Evolutionary conservation across 2,797 vertebrate species (phyloP).

Genomic region (Siniperca obscura): DNA sequence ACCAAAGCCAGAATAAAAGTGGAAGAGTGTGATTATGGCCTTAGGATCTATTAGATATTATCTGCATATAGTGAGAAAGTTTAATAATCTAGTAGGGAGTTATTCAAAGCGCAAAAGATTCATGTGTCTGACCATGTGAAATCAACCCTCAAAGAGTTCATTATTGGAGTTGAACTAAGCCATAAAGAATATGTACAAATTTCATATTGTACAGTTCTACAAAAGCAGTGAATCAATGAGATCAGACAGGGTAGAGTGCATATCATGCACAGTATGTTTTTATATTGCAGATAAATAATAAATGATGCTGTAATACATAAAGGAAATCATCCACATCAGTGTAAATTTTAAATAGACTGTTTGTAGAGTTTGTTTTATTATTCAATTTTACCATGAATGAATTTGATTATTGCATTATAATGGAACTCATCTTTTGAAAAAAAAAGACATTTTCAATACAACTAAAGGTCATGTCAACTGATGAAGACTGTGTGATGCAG

Average conservation of each 20-base stretch:
- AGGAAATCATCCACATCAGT: background rate
- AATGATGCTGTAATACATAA: background rate
- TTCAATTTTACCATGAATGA: background rate
- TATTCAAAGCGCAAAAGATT: background rate
- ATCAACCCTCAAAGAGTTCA: background rate
- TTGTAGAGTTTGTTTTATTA: background rate
- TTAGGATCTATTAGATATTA: background rate
- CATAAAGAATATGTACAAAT: background rate
- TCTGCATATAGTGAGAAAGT: background rate
- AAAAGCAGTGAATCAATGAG: background rate
- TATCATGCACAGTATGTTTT: background rate
- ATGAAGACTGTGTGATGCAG: background rate
- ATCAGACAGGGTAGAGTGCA: background rate
- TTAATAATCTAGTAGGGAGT: background rate
- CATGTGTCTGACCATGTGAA: background rate
- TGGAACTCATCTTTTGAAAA: background rate
- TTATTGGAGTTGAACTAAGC: background rate
- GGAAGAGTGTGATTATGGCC: background rate
- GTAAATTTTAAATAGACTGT: no score
- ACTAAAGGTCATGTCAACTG: conserved; percentile 1
- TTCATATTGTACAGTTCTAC: background rate
- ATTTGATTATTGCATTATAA: background rate
- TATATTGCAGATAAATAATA: background rate
- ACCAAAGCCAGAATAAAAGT: background rate
- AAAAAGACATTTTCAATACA: conserved; percentile 1